Evolutionary conservation across 2,888 invertebrate species (phyloP).

Genomic region (Cylindroiulus punctatus): DNA sequence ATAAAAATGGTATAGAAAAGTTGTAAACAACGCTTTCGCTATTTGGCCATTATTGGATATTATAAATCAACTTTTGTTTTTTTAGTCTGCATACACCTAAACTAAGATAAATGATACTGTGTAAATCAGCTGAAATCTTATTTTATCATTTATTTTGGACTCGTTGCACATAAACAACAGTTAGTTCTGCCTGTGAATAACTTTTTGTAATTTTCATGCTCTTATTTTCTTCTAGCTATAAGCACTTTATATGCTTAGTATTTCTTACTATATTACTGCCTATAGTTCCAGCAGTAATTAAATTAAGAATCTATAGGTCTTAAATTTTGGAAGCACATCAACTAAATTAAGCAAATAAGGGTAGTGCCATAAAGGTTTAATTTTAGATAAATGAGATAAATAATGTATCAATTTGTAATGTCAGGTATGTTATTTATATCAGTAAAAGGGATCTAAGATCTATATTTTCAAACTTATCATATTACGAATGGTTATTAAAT

Average conservation of each 20-base stretch:
- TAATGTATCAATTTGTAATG: neutral
- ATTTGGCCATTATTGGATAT: neutral
- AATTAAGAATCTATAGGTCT: neutral
- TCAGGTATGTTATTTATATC: no score
- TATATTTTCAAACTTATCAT: no score
- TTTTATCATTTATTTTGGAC: neutral
- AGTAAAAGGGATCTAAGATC: no score
- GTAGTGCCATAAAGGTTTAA: neutral
- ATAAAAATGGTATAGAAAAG: neutral
- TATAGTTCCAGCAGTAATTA: neutral
- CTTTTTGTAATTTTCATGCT: neutral
- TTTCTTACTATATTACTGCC: neutral
- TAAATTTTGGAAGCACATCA: neutral
- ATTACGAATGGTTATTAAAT: no score
- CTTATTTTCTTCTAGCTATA: neutral
- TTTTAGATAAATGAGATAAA: neutral
- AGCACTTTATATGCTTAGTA: neutral
- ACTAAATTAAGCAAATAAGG: neutral
- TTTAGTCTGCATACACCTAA: neutral
- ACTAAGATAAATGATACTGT: slow-evolving; percentile 22
- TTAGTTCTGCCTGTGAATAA: neutral
- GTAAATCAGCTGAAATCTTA: neutral
- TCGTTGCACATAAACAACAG: neutral
- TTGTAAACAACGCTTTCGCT: no score
- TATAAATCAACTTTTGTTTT: slow-evolving; percentile 3